Conservation (phyloP, 1,140 invertebrate species). For the Leptonema lineaticorne region DNA sequence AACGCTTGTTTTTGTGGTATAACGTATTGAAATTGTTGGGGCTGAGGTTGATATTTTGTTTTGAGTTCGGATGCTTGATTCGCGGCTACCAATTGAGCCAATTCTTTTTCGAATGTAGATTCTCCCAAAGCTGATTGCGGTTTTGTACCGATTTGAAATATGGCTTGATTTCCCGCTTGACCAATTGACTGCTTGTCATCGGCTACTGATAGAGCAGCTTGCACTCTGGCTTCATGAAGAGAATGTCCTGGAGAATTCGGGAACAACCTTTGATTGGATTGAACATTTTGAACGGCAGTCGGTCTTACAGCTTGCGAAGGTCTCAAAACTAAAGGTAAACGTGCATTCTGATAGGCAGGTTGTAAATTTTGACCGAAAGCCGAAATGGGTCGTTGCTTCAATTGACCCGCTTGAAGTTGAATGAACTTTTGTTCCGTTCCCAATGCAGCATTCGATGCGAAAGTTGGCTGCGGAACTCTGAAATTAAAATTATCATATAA, state of each 20-base stretch:
- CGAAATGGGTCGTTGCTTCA: conserved; percentile 17
- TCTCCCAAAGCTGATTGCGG: conserved; percentile 27
- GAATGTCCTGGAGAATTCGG: conserved; percentile 17
- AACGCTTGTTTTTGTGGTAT: conserved; percentile 29
- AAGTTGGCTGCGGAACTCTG: conserved; percentile 28
- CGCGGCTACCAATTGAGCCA: conserved; percentile 36
- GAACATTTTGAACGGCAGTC: conserved; percentile 27
- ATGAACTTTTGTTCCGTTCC: conserved; percentile 29
- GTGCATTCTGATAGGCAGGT: conserved; percentile 28
- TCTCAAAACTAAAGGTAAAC: conserved; percentile 26
- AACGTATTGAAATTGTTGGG: conserved; percentile 27
- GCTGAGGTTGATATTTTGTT: conserved; percentile 32
- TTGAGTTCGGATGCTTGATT: conserved; percentile 38
- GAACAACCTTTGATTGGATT: conserved; percentile 34
- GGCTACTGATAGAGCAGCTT: conserved; percentile 34
- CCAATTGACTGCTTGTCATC: conserved; percentile 32
- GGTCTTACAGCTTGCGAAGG: conserved; percentile 32
- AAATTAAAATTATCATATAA: conserved; percentile 18
- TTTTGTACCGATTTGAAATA: conserved; percentile 26
- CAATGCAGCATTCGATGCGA: conserved; percentile 1
- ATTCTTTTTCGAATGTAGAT: conserved; percentile 39
- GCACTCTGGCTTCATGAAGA: conserved; percentile 40
- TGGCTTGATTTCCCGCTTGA: not conserved
- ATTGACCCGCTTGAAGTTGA: conserved; percentile 33
- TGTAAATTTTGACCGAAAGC: conserved; percentile 26